Percentiles rank a stretch among this genome's conserved stretches.
phyloP scores from a whole-genome alignment of 2,888 invertebrate species.

The Cheilosia variabilis region DNA sequence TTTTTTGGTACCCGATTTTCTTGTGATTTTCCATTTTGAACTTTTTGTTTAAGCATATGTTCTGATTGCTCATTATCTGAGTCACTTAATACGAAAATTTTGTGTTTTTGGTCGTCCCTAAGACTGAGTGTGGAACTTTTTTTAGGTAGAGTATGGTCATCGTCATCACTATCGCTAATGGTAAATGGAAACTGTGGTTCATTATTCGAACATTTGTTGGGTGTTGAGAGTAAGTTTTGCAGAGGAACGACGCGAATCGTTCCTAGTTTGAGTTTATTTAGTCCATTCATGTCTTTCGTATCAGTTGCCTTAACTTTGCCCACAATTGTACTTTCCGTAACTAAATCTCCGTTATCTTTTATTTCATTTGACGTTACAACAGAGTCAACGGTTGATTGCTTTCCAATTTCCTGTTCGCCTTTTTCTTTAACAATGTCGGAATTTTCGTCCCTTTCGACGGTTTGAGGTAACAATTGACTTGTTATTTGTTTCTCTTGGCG shows the following conservation, averaged over 20 bases:
- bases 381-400: too few species aligned
- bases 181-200: conserved; percentile 30
- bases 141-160: not conserved
- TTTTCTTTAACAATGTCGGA: too few species aligned
- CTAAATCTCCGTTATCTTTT: too few species aligned
- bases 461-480: not conserved
- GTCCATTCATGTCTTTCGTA: too few species aligned
- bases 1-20: not conserved
- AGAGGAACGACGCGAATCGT: conserved; percentile 61
- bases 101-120: not conserved
- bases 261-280: conserved; percentile 17
- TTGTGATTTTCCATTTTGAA: not conserved
- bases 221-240: conserved; percentile 51
- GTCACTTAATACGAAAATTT: conserved; percentile 55
- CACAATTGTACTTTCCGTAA: too few species aligned
- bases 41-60: not conserved
- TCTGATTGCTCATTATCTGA: conserved; percentile 34
- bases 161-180: conserved; percentile 33
- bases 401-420: too few species aligned
- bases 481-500: not conserved
- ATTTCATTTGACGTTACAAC: too few species aligned
- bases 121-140: not conserved
- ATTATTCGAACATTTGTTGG: not conserved
- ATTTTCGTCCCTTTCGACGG: not conserved
- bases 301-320: too few species aligned